Evolutionary conservation across 92 coral and sea anemone genomes (phyloP), one percentile per base, ranked within the genome.

Genomic region (Porites divaricata): DNA sequence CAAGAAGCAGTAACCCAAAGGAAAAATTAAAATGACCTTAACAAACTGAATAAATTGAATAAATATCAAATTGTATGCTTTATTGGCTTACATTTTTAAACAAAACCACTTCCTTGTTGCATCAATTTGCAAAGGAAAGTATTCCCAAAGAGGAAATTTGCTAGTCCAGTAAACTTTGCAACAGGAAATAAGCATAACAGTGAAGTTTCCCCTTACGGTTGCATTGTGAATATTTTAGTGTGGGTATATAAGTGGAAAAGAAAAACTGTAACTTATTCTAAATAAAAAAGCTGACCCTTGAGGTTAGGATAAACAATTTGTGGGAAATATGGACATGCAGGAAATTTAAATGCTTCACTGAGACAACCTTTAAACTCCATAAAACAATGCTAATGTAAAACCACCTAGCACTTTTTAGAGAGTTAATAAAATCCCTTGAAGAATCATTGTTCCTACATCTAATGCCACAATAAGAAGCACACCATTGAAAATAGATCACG

Each of bases 141-240:
- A 49, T 62, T 68, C 62, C 72, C 73, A 62, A 10, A 58, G 24
- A 14, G 86, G 79, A 82, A 82, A 81, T 70, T 41, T 81, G 69
- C 45, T 48, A 70, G 56, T 81, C 58, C 17, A 72, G 62, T 72
- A 59, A 35, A 28, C 61, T 72, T 25, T 8, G 1, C 63, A 24
- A 50, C 59, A 63, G 77, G 72, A 62, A 82, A 73, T 68, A 5
- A 52, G 67, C 22, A 28, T 19, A 80, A 70, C 67, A 68, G 19
- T 26, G 25, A 6, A 1, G 70, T 63, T 80, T 80, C 67, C 86
- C 62, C 8, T 61, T 10, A 35, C 45, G 45, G 45, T 35, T 26
- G 22, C 17, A 15, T 26, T 82, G 67, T 25, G 10, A 7, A 24
- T 61, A 11, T 58, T 22, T 41, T 50, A 1, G 64, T 17, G 51